Evolutionary conservation across 2,113 vertebrate species (phyloP), one percentile per base, ranked within the genome.

Genomic region (Lanius collurio): DNA sequence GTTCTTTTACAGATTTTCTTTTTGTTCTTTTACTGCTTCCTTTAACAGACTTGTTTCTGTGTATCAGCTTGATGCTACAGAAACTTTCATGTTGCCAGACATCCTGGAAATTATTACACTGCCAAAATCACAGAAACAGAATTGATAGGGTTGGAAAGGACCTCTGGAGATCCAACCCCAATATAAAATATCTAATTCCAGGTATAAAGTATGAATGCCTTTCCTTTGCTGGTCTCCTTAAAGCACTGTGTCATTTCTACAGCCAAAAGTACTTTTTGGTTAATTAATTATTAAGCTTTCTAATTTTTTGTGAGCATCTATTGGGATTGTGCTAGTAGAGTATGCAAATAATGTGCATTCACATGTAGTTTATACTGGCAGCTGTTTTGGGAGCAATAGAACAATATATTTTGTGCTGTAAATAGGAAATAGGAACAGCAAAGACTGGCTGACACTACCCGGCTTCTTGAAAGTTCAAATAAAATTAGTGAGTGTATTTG

Each of bases 271-370:
- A 60, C 42, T 83, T 79, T 76, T 87, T 63, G 22, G n/a, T 47
- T 79, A 82, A 91, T 88, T 69, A 95, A 91, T 91, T 83, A 93
- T 83, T 95, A 87, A 86, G 27, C 87, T 95, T 91, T 73, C 78
- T 86, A 49, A 93, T 53, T 88, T 91, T 85, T 80, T 92, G 39
- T 86, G 82, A 86, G 42, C 62, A 69, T 53, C 49, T 88, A 33
- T 50, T 91, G 57, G 75, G 87, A 89, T 37, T 64, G 77, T 78
- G 77, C 57, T 73, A 37, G 75, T 86, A 63, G 28, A 82, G 84
- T 85, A 93, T 93, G 93, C 80, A 83, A 80, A 90, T 88, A 82
- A 88, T 84, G 35, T 37, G 56, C 56, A 31, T 55, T 95, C 53
- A 76, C 89, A 39, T 93, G 31, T 44, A 89, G 78, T 79, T 94